Evolutionary conservation across 2,888 invertebrate species (phyloP), one percentile per base, ranked within the genome.

Genomic region (Hyposoter didymator): DNA sequence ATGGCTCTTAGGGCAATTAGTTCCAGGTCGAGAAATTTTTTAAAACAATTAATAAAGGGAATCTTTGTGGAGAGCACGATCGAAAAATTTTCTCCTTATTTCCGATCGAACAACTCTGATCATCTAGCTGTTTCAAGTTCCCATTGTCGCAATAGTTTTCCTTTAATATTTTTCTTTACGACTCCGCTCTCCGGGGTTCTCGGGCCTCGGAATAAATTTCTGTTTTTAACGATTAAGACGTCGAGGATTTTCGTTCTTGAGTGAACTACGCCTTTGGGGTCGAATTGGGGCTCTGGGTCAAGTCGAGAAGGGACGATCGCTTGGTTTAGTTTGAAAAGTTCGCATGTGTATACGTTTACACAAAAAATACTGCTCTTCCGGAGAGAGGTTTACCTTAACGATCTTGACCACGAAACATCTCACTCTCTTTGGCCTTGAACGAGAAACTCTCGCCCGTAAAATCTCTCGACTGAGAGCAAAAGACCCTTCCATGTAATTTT

Each of bases 391-490:
- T 6, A 1, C 47, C 59, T 49, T 47, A 84, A 80, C 76, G 84
- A 84, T 78, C 67, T 78, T 66, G 67, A 84, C 39, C 55, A 49
- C 47, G 76, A 67, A 75, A 79, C 75, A 47, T 72, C 80, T 84
- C 80, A 84, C 76, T 84, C 80, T 80, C 73, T 62, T 74, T 66
- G 84, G 22, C 84, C 84, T 84, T 81, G 78, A 78, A 84, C 76
- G 73, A 78, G 76, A 84, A 84, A 73, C 49, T 70, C 70, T 28
- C 59, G 35, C n/a, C 59, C 59, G 12, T 59, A 14, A 59, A 59
- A 59, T 59, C 28, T 10, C 14, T 14, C 14, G 22, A 55, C 22
- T 3, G 55, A 55, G 22, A 55, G 55, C 0, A 22, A 14, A 28
- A 28, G 28, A 59, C 72, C 78, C 49, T 43, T 69, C 59, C 67